Conservation (phyloP, 1,140 invertebrate species). For the Pseudoatta argentina region DNA sequence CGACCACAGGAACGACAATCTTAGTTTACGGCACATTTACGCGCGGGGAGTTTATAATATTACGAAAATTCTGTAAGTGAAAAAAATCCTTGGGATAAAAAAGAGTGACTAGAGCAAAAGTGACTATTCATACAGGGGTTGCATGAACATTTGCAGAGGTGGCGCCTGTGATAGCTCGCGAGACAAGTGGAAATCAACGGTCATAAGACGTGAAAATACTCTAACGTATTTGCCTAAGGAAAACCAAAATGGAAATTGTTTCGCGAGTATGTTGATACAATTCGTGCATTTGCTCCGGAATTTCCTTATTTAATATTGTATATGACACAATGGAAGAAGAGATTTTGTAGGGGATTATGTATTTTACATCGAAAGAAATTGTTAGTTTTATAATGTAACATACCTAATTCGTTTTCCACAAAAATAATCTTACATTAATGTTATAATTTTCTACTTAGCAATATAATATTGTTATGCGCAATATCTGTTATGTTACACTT, state of each 20-base stretch:
- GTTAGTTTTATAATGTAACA: not conserved
- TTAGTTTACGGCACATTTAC: constrained; percentile 59
- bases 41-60: constrained; percentile 64
- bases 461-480: not conserved
- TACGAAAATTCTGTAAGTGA: constrained; percentile 28
- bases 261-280: not conserved
- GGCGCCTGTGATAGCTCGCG: constrained; percentile 10
- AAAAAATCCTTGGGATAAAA: constrained; percentile 30
- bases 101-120: constrained; percentile 16
- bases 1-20: constrained; percentile 6
- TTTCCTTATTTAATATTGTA: constrained; percentile 35
- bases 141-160: constrained; percentile 16
- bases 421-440: no score
- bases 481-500: no score
- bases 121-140: constrained; percentile 26
- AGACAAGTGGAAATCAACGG: constrained; percentile 48
- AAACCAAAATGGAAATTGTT: constrained; percentile 27
- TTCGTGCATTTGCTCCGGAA: not conserved
- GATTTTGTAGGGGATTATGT: constrained; percentile 2
- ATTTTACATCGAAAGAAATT: constrained; percentile 2
- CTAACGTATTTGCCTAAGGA: constrained; percentile 6
- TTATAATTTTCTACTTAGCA: no score
- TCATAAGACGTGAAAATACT: constrained; percentile 32
- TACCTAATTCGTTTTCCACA: not conserved
- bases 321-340: not conserved